Evolutionary conservation across 2,797 vertebrate genomes (phyloP).

Genomic region (Megalops cyprinoides): DNA sequence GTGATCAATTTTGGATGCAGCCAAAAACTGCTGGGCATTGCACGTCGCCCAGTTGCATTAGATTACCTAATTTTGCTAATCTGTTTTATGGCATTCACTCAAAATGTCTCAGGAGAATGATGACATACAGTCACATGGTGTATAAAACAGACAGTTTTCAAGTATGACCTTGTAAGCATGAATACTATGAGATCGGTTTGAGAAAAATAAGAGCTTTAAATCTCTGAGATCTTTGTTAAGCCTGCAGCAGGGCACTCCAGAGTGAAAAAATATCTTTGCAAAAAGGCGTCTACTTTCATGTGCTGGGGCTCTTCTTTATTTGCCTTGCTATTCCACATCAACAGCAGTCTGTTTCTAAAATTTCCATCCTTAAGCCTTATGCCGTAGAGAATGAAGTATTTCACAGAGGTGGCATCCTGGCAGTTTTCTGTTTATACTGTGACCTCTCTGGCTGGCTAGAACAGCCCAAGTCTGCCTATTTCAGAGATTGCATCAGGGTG

Average conservation of each 20-base stretch:
- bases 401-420: conserved; percentile 55
- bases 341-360: conserved; percentile 46
- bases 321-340: conserved; percentile 56
- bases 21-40: too few relatives aligned
- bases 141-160: background rate
- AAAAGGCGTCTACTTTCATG: conserved; percentile 44
- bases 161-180: conserved; percentile 51
- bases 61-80: too few relatives aligned
- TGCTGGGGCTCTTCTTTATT: conserved; percentile 40
- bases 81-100: too few relatives aligned
- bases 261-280: conserved; percentile 51
- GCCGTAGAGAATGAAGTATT: conserved; percentile 62
- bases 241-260: conserved; percentile 66
- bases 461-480: conserved; percentile 31
- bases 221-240: conserved; percentile 66
- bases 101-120: background rate
- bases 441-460: conserved; percentile 46
- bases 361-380: conserved; percentile 54
- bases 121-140: background rate
- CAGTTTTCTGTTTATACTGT: conserved; percentile 59
- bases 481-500: conserved; percentile 53
- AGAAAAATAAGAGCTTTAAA: conserved; percentile 48
- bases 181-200: conserved; percentile 48
- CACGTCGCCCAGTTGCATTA: too few relatives aligned
- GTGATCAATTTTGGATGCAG: too few relatives aligned